Base-by-base conservation (phyloP, 2,797 vertebrate genomes). In the Mormyrus hasselquistii region DNA sequence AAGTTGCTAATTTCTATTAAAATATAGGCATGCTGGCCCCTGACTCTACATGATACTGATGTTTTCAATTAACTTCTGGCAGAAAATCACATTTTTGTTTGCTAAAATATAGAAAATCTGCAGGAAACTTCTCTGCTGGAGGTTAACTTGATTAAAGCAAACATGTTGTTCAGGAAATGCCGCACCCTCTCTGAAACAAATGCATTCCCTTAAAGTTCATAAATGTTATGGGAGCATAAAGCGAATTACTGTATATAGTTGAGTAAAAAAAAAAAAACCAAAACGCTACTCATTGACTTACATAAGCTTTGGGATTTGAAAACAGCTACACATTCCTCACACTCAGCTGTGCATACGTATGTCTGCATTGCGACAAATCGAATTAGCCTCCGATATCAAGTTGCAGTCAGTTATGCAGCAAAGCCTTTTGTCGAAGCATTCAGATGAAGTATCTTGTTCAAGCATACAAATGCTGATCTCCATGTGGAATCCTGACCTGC, bases 51-150 rank as follows among this genome's bases (percentile, higher is more conserved):
- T 95, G 96, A 95, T 95, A 94, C 96, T 96, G 96, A 97, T 97
- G 97, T 97, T 98, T 98, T 97, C 97, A 97, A 97, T 98, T 97
- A 98, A 97, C 96, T 97, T 96, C 96, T 97, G 97, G 96, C 96
- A 97, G 95, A 0, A 29, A 92, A 59, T 76, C 76, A 44, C 76
- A 89, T 90, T 96, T 96, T 96, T 96, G 95, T 95, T 96, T 96
- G 95, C 95, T 93, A 95, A 96, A 97, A 96, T 95, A 97, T 96
- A 96, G 96, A 96, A 90, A 91, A 91, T 92, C 91, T 87, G 90
- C 87, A 2, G 89, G 91, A 91, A 90, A 90, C 90, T 91, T 93
- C 90, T 79, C 88, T 93, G 90, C 90, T 73, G 87, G 90, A 91
- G 65, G 91, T 95, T 96, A 96, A 97, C 96, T 96, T 97, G 96